Base-by-base conservation (phyloP, 2,888 invertebrate species). In the Rotaria sp. region DNA sequence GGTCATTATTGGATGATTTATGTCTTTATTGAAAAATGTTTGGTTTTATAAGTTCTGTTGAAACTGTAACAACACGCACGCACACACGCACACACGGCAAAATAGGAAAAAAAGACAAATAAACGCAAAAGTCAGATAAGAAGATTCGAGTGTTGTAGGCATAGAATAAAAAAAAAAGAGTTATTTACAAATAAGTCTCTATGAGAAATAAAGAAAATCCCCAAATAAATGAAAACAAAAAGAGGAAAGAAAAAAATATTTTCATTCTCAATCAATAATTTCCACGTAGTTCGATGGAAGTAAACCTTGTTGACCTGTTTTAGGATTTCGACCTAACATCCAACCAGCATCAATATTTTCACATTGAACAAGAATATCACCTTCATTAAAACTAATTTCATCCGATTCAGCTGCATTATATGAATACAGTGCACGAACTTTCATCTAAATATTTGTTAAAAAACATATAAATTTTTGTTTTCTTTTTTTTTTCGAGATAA, bases 231-330 rank as follows among this genome's bases (percentile, higher is more conserved):
- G 67, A 67, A 67, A 30, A 67, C 67, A 67, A 67, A 8, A 67
- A 35, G 35, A 1, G n/a, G n/a, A 67, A 30, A 30, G 0, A 30
- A 59, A 30, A 67, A 67, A 67, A 67, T 35, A 18, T 35, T 30
- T 7, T 67, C 18, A 67, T 67, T 67, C 67, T 80, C 80, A 80
- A 38, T 87, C 85, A 35, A 87, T 55, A 41, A 67, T 75, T 85
- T 96, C 95, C 13, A 99, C 97, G 91, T 99, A 99, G 93, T 99
- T 99, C 87, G 98, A 97, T 21, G 99, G 99, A 90, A 99, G 93
- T 98, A 99, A 98, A 89, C 98, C 98, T 88, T 95, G 94, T 91
- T 95, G 94, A 59, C 96, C 96, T 1, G 96, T 96, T 89, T 97
- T 94, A 89, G 96, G 94, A 85, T 97, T 96, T 87, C 95, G 94